These are phyloP conservation scores for Haliclona indistincta DNA, from an alignment of 37 sponge, comb jelly and placozoan species.

Conservation along the genomic window DNA sequence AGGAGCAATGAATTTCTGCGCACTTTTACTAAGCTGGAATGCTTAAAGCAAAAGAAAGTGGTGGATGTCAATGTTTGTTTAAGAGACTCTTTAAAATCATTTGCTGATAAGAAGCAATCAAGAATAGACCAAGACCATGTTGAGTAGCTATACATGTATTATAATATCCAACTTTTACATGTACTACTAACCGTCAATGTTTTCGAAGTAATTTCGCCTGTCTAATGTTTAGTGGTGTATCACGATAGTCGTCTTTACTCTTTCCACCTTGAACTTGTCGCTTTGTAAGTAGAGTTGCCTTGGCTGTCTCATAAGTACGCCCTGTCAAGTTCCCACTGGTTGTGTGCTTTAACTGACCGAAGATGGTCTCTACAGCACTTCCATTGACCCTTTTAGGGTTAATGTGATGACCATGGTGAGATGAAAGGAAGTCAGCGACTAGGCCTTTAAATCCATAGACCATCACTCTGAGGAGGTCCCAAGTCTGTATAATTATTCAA, in stretches of 20 bases:
- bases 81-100: too few relatives aligned
- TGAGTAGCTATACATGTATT: too few relatives aligned
- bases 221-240: conserved; percentile 3
- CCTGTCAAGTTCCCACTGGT: conserved; percentile 14
- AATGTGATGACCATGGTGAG: conserved; percentile 8
- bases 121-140: too few relatives aligned
- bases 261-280: background rate
- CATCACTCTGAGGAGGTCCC: conserved; percentile 8
- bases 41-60: too few relatives aligned
- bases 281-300: conserved; percentile 12
- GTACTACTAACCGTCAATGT: too few relatives aligned
- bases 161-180: too few relatives aligned
- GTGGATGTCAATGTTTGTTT: too few relatives aligned
- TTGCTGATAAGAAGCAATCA: too few relatives aligned
- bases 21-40: too few relatives aligned
- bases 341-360: conserved; percentile 5
- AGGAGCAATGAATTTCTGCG: too few relatives aligned
- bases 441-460: conserved; percentile 11
- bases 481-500: background rate
- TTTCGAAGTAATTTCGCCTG: background rate
- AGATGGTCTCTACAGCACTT: conserved; percentile 5
- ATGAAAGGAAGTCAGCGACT: background rate
- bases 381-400: background rate
- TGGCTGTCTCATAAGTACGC: conserved; percentile 9
- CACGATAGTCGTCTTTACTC: conserved; percentile 2